Percentiles rank a stretch among this genome's conserved stretches.
These are phyloP conservation scores for Clarias laeviceps DNA, from an alignment of 2,797 vertebrate genomes.

Conservation along the genomic window DNA sequence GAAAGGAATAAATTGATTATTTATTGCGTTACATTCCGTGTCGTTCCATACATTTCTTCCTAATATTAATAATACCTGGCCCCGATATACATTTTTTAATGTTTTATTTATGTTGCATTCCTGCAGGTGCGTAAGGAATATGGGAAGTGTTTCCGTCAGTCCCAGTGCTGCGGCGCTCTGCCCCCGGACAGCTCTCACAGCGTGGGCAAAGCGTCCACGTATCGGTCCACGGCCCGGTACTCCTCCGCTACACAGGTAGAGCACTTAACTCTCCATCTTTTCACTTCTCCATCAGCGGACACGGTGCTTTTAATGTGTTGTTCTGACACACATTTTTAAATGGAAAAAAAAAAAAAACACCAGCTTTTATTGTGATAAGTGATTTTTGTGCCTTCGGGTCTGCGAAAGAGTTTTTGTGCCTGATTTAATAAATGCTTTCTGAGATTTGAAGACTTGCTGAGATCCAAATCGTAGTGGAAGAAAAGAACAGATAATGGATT, in stretches of 20 bases:
- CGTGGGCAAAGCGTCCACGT: constrained; percentile 88
- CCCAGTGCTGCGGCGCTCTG: constrained; percentile 89
- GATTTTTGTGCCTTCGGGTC: constrained; percentile 21
- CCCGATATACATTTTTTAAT: no score
- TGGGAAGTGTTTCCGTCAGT: constrained; percentile 95
- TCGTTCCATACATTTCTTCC: neutral
- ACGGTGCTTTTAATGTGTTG: neutral
- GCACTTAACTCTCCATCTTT: constrained; percentile 46
- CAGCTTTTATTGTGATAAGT: constrained; percentile 11
- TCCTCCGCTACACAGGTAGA: constrained; percentile 95
- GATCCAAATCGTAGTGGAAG: neutral
- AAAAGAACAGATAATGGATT: constrained; percentile 27
- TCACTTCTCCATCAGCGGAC: neutral
- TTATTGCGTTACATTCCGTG: neutral
- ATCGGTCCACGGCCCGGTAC: constrained; percentile 91
- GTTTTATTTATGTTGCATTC: neutral
- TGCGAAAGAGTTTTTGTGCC: neutral
- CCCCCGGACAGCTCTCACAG: constrained; percentile 91
- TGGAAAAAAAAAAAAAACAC: neutral
- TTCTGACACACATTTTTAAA: constrained; percentile 1
- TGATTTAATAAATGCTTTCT: constrained; percentile 35
- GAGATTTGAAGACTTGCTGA: constrained; percentile 12
- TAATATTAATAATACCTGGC: neutral
- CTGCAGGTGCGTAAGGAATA: constrained; percentile 95
- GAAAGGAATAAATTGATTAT: neutral